Percentiles rank a stretch among this genome's conserved stretches.
phyloP scores from a whole-genome alignment of 2,113 vertebrate species.

The Alosa alosa region DNA sequence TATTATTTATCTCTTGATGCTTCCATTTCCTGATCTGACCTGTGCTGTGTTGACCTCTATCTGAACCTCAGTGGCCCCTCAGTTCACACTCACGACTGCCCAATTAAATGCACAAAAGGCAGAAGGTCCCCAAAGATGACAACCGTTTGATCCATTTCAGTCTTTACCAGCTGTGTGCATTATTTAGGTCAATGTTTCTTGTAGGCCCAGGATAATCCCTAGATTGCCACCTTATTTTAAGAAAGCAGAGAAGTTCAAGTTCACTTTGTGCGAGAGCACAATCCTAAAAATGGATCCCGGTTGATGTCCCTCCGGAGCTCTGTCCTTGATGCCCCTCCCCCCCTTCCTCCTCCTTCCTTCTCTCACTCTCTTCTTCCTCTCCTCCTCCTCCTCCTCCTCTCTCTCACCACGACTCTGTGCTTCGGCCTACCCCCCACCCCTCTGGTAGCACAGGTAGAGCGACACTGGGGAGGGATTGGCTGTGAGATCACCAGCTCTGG shows the following conservation, averaged over 20 bases:
- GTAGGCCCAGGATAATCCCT: constrained; percentile 70
- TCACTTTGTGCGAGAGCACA: constrained; percentile 61
- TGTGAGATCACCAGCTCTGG: constrained; percentile 50
- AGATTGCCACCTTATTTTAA: constrained; percentile 76
- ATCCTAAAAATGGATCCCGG: constrained; percentile 69
- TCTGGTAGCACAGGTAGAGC: constrained; percentile 59
- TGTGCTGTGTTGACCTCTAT: background rate
- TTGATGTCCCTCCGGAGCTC: constrained; percentile 53
- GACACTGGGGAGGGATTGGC: constrained; percentile 67
- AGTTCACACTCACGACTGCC: background rate
- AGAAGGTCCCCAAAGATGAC: constrained; percentile 43
- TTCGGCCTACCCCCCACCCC: background rate
- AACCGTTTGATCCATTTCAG: constrained; percentile 44
- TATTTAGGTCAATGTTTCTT: constrained; percentile 67
- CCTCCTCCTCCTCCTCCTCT: background rate
- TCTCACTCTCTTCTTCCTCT: constrained; percentile 41
- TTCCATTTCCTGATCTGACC: background rate
- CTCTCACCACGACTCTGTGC: background rate
- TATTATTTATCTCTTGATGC: background rate
- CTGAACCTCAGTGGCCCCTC: background rate
- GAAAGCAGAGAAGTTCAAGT: constrained; percentile 70
- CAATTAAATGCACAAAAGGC: constrained; percentile 20
- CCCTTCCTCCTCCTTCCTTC: constrained; percentile 52
- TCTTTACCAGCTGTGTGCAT: constrained; percentile 49
- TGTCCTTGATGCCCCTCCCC: constrained; percentile 45